A percentile compares a stretch with the other conserved stretches of the same genome.
phyloP scores from a whole-genome alignment of 2,888 invertebrate genomes.

The Fragum whitleyi region DNA sequence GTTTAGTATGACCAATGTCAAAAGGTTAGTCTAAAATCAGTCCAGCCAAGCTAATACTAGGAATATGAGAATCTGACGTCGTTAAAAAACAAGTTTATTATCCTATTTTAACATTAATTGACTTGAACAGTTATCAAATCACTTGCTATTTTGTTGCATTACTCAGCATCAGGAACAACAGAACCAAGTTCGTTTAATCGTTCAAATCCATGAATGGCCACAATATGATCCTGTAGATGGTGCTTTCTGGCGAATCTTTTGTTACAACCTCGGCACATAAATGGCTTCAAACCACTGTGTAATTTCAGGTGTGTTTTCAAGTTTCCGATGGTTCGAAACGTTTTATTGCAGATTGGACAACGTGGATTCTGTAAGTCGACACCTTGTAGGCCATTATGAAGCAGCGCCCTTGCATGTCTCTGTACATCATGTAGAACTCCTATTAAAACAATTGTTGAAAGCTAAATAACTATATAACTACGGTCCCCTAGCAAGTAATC shows the following conservation, averaged over 20 bases:
- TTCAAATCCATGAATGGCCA: slow-evolving; percentile 24
- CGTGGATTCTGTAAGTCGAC: background rate
- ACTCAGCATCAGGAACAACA: background rate
- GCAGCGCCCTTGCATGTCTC: background rate
- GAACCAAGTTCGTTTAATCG: background rate
- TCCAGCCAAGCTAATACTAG: too few relatives aligned
- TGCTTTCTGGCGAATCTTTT: slow-evolving; percentile 44
- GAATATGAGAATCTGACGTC: too few relatives aligned
- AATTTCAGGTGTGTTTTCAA: slow-evolving; percentile 38
- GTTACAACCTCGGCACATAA: slow-evolving; percentile 37
- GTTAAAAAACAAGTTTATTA: too few relatives aligned
- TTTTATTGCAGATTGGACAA: slow-evolving; percentile 13
- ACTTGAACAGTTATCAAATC: too few relatives aligned
- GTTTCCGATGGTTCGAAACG: slow-evolving; percentile 10
- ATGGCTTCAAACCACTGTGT: slow-evolving; percentile 48
- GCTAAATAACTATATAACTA: too few relatives aligned
- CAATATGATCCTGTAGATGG: slow-evolving; percentile 45
- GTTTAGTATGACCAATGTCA: too few relatives aligned
- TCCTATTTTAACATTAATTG: too few relatives aligned
- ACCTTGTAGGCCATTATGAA: background rate
- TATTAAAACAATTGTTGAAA: background rate
- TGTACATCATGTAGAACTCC: background rate
- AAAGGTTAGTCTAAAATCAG: too few relatives aligned
- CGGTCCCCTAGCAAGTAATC: too few relatives aligned
- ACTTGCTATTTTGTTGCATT: too few relatives aligned